Percentiles rank a stretch among this genome's conserved stretches.
Evolutionary conservation across 2,113 vertebrate genomes (phyloP).

Genomic region (Saccopteryx leptura): DNA sequence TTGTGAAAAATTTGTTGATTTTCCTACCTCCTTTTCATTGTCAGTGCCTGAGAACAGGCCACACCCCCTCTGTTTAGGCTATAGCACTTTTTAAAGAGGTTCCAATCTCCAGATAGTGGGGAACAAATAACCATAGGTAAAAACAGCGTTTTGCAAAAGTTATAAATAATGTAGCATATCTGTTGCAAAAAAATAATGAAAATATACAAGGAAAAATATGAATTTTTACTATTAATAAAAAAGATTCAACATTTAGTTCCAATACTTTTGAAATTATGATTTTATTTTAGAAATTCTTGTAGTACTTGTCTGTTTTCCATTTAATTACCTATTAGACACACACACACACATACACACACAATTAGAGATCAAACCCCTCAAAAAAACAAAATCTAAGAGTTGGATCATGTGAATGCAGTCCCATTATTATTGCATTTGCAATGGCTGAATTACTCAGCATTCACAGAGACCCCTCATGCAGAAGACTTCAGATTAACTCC

Average conservation of each 20-base stretch:
- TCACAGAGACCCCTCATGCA: neutral
- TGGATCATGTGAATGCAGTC: neutral
- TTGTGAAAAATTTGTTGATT: neutral
- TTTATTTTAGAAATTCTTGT: neutral
- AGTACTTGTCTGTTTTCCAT: neutral
- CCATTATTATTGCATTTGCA: conserved; percentile 45
- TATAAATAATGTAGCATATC: neutral
- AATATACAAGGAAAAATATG: neutral
- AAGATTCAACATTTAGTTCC: conserved; percentile 22
- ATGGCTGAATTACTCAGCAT: neutral
- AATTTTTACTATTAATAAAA: conserved; percentile 26
- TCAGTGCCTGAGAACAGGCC: neutral
- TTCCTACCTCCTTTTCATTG: neutral
- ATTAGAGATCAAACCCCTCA: neutral
- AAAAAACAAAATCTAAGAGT: neutral
- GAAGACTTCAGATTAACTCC: conserved; percentile 34
- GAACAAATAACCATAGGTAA: neutral
- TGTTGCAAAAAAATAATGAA: conserved; percentile 17
- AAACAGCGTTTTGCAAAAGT: neutral
- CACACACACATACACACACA: neutral
- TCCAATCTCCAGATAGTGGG: neutral
- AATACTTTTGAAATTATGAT: conserved; percentile 15
- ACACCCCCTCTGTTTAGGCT: neutral
- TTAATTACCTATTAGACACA: neutral
- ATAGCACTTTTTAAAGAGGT: neutral